Evolutionary conservation across 92 coral and sea anemone species (phyloP).

Genomic region (Umimayanthus chanpuru): DNA sequence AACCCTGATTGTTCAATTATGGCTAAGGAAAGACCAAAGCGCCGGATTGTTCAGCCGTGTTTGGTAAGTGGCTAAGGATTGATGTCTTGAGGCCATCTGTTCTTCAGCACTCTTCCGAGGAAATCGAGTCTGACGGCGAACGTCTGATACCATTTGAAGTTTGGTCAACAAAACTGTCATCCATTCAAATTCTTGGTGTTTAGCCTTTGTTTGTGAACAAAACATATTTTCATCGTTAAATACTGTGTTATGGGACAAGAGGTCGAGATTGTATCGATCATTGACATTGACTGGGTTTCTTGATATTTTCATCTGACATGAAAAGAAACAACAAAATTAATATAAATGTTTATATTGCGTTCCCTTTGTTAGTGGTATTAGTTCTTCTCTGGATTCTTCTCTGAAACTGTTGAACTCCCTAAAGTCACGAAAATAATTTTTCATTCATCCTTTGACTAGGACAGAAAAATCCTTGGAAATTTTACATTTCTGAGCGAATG

Average conservation of each 20-base stretch:
- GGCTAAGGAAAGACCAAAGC: slow-evolving; percentile 89
- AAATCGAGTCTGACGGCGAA: background rate
- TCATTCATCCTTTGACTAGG: background rate
- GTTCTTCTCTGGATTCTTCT: background rate
- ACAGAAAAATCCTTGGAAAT: background rate
- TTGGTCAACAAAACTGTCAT: slow-evolving; percentile 17
- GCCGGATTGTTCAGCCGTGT: slow-evolving; percentile 81
- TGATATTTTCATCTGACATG: background rate
- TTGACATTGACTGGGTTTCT: background rate
- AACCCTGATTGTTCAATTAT: slow-evolving; percentile 49
- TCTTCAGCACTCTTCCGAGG: background rate
- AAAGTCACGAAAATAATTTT: background rate
- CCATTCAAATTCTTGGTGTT: background rate
- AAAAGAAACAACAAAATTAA: background rate
- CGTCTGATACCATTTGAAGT: background rate
- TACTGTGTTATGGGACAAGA: background rate
- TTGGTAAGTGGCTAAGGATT: slow-evolving; percentile 73
- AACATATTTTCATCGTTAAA: background rate
- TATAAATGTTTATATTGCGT: slow-evolving; percentile 8
- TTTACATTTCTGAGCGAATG: background rate
- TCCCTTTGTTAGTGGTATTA: background rate
- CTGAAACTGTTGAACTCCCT: background rate
- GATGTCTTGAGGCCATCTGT: background rate
- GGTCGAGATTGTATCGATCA: background rate
- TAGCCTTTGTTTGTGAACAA: background rate